A percentile compares a stretch with the other conserved stretches of the same genome.
Conservation (phyloP, 2,797 vertebrate species). For the Spinibarbus caldwelli region DNA sequence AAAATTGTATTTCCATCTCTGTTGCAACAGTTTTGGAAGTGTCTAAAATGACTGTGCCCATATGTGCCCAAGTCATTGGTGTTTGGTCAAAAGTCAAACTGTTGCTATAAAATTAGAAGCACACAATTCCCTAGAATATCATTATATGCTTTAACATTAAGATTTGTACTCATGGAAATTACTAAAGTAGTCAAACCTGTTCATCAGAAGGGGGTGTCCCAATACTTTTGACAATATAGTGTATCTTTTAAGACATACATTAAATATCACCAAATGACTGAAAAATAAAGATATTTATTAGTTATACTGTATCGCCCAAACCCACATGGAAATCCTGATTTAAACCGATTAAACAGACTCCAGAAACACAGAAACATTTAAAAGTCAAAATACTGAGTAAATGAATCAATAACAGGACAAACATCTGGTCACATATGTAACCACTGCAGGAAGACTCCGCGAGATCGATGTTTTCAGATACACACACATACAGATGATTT, state of each 20-base stretch:
- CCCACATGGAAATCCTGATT: background rate
- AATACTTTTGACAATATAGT: no score
- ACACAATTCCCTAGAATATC: no score
- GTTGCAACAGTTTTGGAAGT: no score
- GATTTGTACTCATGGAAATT: no score
- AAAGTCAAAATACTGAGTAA: background rate
- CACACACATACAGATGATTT: slow-evolving; percentile 17
- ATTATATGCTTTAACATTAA: no score
- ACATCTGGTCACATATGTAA: slow-evolving; percentile 4
- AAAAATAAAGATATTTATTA: background rate
- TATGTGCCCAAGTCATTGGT: no score
- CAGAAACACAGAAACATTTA: background rate
- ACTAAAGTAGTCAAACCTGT: no score
- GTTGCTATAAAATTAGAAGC: no score
- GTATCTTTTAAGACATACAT: background rate
- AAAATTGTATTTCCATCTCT: no score
- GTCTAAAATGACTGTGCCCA: no score
- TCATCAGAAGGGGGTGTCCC: no score
- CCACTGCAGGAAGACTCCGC: slow-evolving; percentile 7
- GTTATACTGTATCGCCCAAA: background rate
- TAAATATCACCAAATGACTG: background rate
- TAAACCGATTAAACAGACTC: background rate
- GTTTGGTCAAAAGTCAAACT: no score
- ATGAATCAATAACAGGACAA: slow-evolving; percentile 11
- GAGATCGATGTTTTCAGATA: slow-evolving; percentile 8